Evolutionary conservation across 2,888 invertebrate species (phyloP), one percentile per base, ranked within the genome.

Genomic region (Apotomis betuletana): DNA sequence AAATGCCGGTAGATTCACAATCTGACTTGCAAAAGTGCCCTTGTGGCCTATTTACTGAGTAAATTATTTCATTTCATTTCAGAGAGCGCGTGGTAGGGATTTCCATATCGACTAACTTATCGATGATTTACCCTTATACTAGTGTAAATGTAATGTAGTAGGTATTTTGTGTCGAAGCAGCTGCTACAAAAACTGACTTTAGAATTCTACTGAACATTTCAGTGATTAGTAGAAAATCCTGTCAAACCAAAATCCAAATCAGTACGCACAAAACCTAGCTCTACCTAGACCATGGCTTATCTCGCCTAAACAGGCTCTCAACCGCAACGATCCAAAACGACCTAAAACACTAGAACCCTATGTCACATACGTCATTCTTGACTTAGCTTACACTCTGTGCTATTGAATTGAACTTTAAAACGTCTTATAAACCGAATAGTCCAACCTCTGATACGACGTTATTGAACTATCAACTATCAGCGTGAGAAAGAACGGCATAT

Each of bases 241-340:
- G 46, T 41, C 69, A 63, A 62, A 57, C 57, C n/a, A 46, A 69
- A 62, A 69, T 55, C 61, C 27, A 57, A 41, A 41, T 3, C 6
- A 63, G 51, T 15, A 57, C 27, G 3, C 38, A 61, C 41, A 62
- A 63, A 69, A 57, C 57, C 38, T 63, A 69, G 69, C 27, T 5
- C 58, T 67, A 52, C 51, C 51, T 51, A 59, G 41, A 41, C 41
- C 3, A 41, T 0, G 27, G 59, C 38, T 10, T 41, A 49, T 49
- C 3, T 49, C 63, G 36, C 62, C 51, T 63, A 51, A 69, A 69
- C 67, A 59, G 67, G 59, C 51, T 59, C 15, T 5, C 46, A 46
- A 67, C 58, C 58, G 59, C 67, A 67, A 67, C 3, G 9, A 49
- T 36, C 5, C 4, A 12, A 57, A 57, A 38, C 12, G 58, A 6